Percentiles rank a stretch among this genome's conserved stretches.
Conservation (phyloP, 2,888 invertebrate genomes). For the Habroteleia sp. region DNA sequence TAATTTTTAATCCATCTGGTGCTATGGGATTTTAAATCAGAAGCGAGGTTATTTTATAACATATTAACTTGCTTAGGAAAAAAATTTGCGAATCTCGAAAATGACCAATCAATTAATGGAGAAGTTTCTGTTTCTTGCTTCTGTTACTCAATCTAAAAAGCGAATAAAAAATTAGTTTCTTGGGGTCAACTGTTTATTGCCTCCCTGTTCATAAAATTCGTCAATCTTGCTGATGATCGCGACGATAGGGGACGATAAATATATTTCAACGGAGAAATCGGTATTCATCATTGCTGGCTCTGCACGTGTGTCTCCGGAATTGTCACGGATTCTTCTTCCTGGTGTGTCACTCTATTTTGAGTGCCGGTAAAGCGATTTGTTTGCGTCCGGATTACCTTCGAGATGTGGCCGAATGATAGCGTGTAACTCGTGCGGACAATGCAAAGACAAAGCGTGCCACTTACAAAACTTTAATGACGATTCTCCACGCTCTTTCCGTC, state of each 20-base stretch:
- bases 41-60: no score
- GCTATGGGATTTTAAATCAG: no score
- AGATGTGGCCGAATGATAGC: slow-evolving; percentile 53
- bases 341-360: slow-evolving; percentile 49
- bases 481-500: slow-evolving; percentile 76
- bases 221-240: slow-evolving; percentile 12
- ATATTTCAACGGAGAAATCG: slow-evolving; percentile 51
- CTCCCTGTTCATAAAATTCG: slow-evolving; percentile 10
- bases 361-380: slow-evolving; percentile 45
- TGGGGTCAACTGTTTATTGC: slow-evolving; percentile 1
- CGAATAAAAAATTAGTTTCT: no score
- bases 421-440: slow-evolving; percentile 56
- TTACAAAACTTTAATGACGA: slow-evolving; percentile 74
- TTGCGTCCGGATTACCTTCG: slow-evolving; percentile 45
- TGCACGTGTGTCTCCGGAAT: slow-evolving; percentile 29
- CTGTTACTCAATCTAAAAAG: no score
- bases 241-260: slow-evolving; percentile 34
- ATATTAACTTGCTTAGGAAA: no score
- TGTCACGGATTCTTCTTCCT: slow-evolving; percentile 59
- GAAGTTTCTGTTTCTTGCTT: no score
- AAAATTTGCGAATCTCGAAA: no score
- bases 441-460: slow-evolving; percentile 69
- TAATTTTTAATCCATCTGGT: no score
- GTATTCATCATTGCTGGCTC: slow-evolving; percentile 38
- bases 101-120: no score